phyloP scores from a whole-genome alignment of 2,113 vertebrate species.

The Platichthys flesus region DNA sequence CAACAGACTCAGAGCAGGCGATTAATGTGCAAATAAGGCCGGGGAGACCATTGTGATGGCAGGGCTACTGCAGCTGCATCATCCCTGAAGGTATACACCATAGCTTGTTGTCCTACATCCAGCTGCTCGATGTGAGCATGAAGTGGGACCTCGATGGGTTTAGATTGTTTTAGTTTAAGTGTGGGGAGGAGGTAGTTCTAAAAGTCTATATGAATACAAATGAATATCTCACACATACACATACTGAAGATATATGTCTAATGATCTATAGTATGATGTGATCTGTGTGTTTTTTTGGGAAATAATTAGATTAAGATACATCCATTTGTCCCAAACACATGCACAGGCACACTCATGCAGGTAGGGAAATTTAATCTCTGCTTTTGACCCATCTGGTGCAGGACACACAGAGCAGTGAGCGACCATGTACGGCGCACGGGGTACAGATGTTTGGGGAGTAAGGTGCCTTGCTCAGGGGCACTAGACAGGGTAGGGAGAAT shows the following conservation, averaged over 20 bases:
- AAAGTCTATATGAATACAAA: conserved; percentile 10
- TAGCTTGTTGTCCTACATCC: conserved; percentile 33
- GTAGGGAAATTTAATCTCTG: too few relatives aligned
- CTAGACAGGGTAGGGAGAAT: too few relatives aligned
- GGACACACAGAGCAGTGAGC: too few relatives aligned
- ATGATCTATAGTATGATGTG: background rate
- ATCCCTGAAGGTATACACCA: conserved; percentile 33
- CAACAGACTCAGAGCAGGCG: conserved; percentile 22
- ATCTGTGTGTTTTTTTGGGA: background rate
- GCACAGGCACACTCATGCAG: too few relatives aligned
- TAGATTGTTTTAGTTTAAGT: background rate
- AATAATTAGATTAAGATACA: too few relatives aligned
- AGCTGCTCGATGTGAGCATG: conserved; percentile 32
- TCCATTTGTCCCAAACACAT: too few relatives aligned
- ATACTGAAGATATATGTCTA: background rate
- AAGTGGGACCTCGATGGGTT: conserved; percentile 19
- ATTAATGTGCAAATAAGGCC: conserved; percentile 51
- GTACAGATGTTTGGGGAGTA: too few relatives aligned
- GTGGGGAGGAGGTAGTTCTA: conserved; percentile 11
- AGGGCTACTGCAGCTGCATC: conserved; percentile 18
- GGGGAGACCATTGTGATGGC: conserved; percentile 38
- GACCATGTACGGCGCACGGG: too few relatives aligned
- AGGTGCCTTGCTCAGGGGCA: too few relatives aligned
- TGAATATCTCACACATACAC: background rate
- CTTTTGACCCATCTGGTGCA: too few relatives aligned